phyloP scores from a whole-genome alignment of 2,797 vertebrate species.

The Pipistrellus pygmaeus region DNA sequence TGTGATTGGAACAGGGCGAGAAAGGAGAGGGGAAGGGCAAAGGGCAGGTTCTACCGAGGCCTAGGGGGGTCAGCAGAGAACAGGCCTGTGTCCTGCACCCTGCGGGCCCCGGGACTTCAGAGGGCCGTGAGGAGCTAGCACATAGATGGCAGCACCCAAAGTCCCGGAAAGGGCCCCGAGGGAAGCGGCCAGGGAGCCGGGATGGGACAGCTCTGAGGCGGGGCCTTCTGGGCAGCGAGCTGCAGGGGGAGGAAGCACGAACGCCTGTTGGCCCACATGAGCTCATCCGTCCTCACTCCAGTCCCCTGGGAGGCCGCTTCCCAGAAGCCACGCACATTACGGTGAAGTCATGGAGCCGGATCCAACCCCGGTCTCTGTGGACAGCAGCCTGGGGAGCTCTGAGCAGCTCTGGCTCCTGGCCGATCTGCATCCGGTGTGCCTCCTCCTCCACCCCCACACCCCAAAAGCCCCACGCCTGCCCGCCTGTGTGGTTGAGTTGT shows the following conservation, averaged over 20 bases:
- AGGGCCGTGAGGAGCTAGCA: accelerated
- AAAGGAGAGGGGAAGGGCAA: too few relatives aligned
- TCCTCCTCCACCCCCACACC: accelerated
- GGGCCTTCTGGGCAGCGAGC: neutral
- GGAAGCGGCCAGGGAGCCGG: neutral
- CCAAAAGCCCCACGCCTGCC: neutral
- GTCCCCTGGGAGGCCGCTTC: neutral
- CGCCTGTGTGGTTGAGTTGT: too few relatives aligned
- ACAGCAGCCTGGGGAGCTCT: neutral
- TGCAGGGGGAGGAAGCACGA: neutral
- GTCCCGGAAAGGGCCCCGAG: neutral
- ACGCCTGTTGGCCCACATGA: accelerated
- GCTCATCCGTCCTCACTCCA: neutral
- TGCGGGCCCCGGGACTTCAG: accelerated
- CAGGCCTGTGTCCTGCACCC: accelerated
- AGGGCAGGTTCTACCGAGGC: accelerated
- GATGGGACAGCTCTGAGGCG: neutral
- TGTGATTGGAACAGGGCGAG: neutral
- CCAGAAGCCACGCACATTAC: neutral
- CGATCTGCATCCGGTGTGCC: neutral
- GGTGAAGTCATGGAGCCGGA: accelerated
- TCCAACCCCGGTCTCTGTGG: neutral
- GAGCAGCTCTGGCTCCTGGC: neutral
- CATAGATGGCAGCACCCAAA: neutral
- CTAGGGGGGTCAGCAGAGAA: neutral